These are phyloP conservation scores for Bufotes viridis DNA, from an alignment of 2,797 vertebrate species.

Conservation along the genomic window DNA sequence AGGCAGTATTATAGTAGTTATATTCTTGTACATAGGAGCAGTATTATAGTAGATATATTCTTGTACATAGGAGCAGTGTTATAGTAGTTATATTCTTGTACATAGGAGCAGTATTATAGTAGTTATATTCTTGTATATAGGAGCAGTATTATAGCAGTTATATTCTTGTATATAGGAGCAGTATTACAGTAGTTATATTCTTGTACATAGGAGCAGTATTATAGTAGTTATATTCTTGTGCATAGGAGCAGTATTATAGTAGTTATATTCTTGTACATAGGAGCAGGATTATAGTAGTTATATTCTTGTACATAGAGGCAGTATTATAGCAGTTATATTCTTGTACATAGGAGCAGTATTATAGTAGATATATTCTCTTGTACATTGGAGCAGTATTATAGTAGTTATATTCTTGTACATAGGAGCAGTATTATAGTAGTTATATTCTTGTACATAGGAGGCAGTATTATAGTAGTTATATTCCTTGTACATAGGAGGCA, in stretches of 20 bases:
- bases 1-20: background rate
- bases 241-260: background rate
- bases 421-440: background rate
- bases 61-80: background rate
- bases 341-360: slow-evolving; percentile 1
- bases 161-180: background rate
- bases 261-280: background rate
- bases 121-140: background rate
- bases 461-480: slow-evolving; percentile 5
- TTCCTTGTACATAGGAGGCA: slow-evolving; percentile 4
- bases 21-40: background rate
- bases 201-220: slow-evolving; percentile 12
- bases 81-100: slow-evolving; percentile 18
- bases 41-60: slow-evolving; percentile 20
- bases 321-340: background rate
- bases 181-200: slow-evolving; percentile 10
- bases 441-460: background rate
- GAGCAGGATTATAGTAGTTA: background rate
- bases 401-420: background rate
- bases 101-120: background rate
- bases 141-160: background rate
- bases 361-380: background rate
- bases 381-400: slow-evolving; percentile 10
- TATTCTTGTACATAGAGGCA: slow-evolving; percentile 1
- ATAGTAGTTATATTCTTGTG: slow-evolving; percentile 10